Conservation (phyloP, 2,888 invertebrate species). For the Rhorus exstirpatorius region DNA sequence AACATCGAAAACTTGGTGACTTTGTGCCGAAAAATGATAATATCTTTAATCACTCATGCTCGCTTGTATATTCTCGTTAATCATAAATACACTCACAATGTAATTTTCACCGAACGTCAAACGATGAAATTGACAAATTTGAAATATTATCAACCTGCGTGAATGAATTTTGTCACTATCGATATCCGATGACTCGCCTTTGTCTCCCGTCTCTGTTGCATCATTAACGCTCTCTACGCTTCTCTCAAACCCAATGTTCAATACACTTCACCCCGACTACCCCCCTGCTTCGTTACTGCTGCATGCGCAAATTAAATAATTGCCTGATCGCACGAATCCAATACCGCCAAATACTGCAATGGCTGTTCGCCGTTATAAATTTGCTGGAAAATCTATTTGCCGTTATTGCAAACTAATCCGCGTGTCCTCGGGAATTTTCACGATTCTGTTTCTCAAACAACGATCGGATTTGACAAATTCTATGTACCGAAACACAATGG, state of each 20-base stretch:
- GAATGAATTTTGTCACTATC: constrained; percentile 38
- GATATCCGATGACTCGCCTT: constrained; percentile 19
- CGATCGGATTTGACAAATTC: too few species aligned
- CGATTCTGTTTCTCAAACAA: too few species aligned
- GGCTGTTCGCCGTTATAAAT: too few species aligned
- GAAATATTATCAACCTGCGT: constrained; percentile 1
- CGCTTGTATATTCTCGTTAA: background rate
- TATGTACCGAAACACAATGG: too few species aligned
- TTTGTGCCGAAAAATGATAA: background rate
- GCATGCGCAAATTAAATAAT: constrained; percentile 49
- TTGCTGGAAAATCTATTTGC: constrained; percentile 35
- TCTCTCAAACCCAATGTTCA: too few species aligned
- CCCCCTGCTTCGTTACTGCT: constrained; percentile 18
- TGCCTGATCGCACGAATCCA: constrained; percentile 54
- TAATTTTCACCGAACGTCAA: background rate
- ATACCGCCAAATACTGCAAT: too few species aligned
- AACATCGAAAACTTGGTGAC: constrained; percentile 35
- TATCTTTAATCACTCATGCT: background rate
- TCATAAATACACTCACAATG: background rate
- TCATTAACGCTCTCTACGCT: constrained; percentile 54
- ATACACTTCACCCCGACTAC: constrained; percentile 22
- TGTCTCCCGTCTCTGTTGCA: background rate
- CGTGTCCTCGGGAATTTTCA: too few species aligned
- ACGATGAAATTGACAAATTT: background rate
- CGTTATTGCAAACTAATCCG: constrained; percentile 13